Conservation (phyloP, 2,797 vertebrate genomes). For the Propithecus perrieri region DNA sequence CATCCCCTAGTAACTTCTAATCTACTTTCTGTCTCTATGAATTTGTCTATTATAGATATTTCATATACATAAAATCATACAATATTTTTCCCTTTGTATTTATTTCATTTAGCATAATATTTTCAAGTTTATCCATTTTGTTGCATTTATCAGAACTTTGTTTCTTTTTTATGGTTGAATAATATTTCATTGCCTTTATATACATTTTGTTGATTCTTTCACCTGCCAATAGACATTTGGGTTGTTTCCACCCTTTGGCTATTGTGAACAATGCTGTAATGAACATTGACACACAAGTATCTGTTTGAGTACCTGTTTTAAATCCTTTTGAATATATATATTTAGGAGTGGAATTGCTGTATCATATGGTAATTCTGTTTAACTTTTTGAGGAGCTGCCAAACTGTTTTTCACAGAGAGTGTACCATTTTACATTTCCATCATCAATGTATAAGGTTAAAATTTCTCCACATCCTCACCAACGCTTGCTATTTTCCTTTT, state of each 20-base stretch:
- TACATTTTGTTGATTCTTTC: not conserved
- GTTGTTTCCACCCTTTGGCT: not conserved
- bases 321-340: not conserved
- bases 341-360: not conserved
- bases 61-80: not conserved
- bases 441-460: not conserved
- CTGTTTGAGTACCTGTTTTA: not conserved
- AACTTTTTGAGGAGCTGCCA: not conserved
- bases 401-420: not conserved
- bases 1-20: not conserved
- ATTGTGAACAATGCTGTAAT: not conserved
- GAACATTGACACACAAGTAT: not conserved
- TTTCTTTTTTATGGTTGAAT: not conserved
- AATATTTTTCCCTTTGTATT: not conserved
- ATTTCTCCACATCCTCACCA: not conserved
- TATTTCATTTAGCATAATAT: not conserved
- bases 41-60: not conserved
- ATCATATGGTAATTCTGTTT: not conserved
- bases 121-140: not conserved
- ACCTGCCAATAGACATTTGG: not conserved
- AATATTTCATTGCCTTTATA: not conserved
- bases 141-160: not conserved
- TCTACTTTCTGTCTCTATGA: not conserved
- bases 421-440: not conserved
- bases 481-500: not conserved